Percentiles rank a stretch among this genome's conserved stretches.
Evolutionary conservation across 2,113 vertebrate genomes (phyloP).

Genomic region (Acinonyx jubatus): DNA sequence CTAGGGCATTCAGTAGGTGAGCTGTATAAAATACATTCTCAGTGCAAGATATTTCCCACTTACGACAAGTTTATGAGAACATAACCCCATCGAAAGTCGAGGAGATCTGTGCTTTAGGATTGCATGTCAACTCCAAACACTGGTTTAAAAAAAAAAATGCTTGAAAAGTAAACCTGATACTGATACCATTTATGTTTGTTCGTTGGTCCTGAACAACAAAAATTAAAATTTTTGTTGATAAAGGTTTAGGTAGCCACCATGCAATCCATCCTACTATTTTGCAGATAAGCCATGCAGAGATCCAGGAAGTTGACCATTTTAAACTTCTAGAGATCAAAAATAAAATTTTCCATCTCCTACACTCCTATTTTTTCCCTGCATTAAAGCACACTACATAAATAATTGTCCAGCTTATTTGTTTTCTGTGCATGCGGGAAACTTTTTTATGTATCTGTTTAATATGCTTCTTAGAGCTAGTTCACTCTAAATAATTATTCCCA

Average conservation of each 20-base stretch:
- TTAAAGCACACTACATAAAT: neutral
- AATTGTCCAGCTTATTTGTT: neutral
- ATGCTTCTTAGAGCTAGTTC: neutral
- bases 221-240: neutral
- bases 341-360: neutral
- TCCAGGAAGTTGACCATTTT: neutral
- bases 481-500: neutral
- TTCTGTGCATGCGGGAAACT: neutral
- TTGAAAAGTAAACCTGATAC: neutral
- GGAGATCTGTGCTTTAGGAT: neutral
- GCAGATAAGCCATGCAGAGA: neutral
- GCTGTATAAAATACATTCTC: neutral
- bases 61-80: neutral
- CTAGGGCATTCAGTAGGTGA: neutral
- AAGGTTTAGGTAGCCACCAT: neutral
- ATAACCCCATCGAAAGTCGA: neutral
- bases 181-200: neutral
- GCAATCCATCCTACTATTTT: neutral
- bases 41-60: neutral
- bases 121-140: neutral
- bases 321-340: neutral
- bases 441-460: neutral
- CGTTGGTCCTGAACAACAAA: neutral
- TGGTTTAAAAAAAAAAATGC: neutral
- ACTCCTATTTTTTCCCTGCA: neutral